These are phyloP conservation scores for Crotophaga sulcirostris DNA, from an alignment of 2,113 vertebrate species.

Conservation along the genomic window DNA sequence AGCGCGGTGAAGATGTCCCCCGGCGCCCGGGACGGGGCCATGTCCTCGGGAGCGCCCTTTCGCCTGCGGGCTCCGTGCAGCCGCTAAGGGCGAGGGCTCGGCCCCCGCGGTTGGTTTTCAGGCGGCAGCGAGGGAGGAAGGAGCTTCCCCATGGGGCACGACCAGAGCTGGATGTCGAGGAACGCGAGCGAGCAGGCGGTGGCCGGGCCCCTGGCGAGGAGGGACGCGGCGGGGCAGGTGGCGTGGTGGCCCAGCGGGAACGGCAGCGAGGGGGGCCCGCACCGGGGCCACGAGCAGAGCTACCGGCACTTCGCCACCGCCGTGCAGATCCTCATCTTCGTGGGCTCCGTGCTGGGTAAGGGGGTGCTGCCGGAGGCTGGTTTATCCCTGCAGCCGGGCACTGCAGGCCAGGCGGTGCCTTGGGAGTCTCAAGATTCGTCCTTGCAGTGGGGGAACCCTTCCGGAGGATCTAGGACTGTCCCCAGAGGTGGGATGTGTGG, in stretches of 20 bases:
- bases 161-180: slow-evolving; percentile 71
- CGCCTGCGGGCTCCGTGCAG: neutral
- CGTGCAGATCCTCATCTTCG: slow-evolving; percentile 87
- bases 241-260: slow-evolving; percentile 77
- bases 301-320: slow-evolving; percentile 90
- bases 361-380: neutral
- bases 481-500: too few relatives aligned
- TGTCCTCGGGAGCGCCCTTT: neutral
- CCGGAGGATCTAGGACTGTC: too few relatives aligned
- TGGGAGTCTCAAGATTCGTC: too few relatives aligned
- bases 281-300: slow-evolving; percentile 74
- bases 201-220: slow-evolving; percentile 57
- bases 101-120: neutral
- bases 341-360: slow-evolving; percentile 92
- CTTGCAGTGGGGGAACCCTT: too few relatives aligned
- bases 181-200: slow-evolving; percentile 73
- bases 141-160: slow-evolving; percentile 63
- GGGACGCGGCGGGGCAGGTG: slow-evolving; percentile 65
- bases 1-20: neutral
- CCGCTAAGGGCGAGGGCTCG: neutral
- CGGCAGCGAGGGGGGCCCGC: slow-evolving; percentile 38
- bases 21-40: neutral
- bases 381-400: neutral
- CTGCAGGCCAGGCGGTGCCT: neutral
- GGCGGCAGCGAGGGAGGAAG: neutral